Base-by-base conservation (phyloP, 2,888 invertebrate genomes). In the Carterocephalus palaemon region DNA sequence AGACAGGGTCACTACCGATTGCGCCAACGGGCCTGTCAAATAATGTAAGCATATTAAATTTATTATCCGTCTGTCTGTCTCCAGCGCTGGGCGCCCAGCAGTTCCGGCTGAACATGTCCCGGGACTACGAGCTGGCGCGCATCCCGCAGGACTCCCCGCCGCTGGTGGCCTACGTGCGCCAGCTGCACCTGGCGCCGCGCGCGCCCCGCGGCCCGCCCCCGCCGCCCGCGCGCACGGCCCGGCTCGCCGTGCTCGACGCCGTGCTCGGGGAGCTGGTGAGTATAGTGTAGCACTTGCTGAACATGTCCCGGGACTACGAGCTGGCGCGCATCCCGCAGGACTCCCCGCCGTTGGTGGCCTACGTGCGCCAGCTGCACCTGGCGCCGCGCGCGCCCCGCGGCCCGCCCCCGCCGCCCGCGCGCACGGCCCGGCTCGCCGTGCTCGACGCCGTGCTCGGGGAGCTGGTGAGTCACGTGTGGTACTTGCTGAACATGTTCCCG, bases 231-330 rank as follows among this genome's bases (percentile, higher is more conserved):
- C 80, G 63, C 54, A 84, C 89, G 0, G 77, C 77, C 39, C 88
- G 88, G 52, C 85, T 88, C 32, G 69, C 36, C 0, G 65, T 69
- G 12, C 53, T 84, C 19, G 76, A 77, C 19, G 7, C 26, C 1
- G 53, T 74, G 0, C 64, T 69, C 1, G 78, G 77, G 1, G 67
- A 72, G 23, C 56, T 75, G 22, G 82, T 82, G 45, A 77, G 79
- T 67, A n/a, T 17, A 23, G 2, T 4, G 10, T 36, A 19, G 19
- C n/a, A n/a, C n/a, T n/a, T n/a, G n/a, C 86, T 92, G 54, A 94
- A 93, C 81, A 92, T 94, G 92, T 92, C 92, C 34, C 90, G 91
- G 53, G 94, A 94, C 73, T 91, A 92, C 72, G 93, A 94, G 67
- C 85, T 94, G 56, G 88, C 90, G 19, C 89, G 90, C 63, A 92